Base-by-base conservation (phyloP, 2,113 vertebrate species). In the Nannospalax galili region DNA sequence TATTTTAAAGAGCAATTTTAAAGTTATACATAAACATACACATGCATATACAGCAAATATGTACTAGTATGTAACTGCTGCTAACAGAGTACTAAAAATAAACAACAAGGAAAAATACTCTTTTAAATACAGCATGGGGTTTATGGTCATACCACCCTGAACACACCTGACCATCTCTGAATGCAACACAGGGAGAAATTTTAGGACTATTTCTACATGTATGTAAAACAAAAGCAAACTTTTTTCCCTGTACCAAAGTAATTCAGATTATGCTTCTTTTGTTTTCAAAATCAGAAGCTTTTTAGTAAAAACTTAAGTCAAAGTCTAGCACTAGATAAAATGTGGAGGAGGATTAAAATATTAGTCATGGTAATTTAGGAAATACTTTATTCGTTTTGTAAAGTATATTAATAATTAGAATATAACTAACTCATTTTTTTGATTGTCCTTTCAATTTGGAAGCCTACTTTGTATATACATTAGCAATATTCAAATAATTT, bases 1-100 rank as follows among this genome's bases (percentile, higher is more conserved):
- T 99, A 97, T 94, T 97, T 89, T 87, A 37, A 96, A 97, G 56
- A 96, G 28, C 65, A 94, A 89, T 81, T 89, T 90, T 90, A 95
- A 92, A 88, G 40, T 86, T 96, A 93, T 37, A 79, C 6, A 81
- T 10, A 93, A 12, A 69, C 26, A 89, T 8, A 88, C 4, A 84
- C 10, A 78, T n/a, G 78, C 9, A 89, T 35, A 62, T 5, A 42
- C 10, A 74, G 73, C 26, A 80, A 56, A 24, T 48, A 42, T 72
- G 80, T 5, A 74, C 5, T 93, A 73, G 73, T 78, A 87, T 93
- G 60, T 37, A 81, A 92, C 11, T 95, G 3, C 60, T 92, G 7
- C 80, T 91, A 85, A 37, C 58, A 91, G 91, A 58, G 81, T 81
- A 30, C 14, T 12, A 89, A 87, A 84, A 89, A 80, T 74, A 88